Evolutionary conservation across 2,797 vertebrate genomes (phyloP).

Genomic region (Platyrinchus mystaceus): DNA sequence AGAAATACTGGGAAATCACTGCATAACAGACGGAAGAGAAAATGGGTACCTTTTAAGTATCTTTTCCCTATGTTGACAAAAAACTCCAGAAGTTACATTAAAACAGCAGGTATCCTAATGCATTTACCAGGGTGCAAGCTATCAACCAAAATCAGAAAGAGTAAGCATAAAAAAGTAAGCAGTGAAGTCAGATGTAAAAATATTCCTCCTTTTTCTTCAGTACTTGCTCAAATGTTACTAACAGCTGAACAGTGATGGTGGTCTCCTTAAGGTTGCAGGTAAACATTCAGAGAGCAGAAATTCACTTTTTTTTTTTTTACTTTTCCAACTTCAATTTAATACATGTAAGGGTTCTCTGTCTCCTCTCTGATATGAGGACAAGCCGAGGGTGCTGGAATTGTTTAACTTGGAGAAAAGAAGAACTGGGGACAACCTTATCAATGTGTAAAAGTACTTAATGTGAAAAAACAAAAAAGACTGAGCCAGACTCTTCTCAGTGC

Average conservation of each 20-base stretch:
- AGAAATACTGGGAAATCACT: neutral
- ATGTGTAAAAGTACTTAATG: neutral
- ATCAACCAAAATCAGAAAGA: neutral
- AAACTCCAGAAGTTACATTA: neutral
- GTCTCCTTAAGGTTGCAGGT: neutral
- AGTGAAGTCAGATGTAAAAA: neutral
- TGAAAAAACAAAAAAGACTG: neutral
- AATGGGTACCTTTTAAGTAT: neutral
- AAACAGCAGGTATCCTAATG: neutral
- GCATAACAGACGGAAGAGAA: neutral
- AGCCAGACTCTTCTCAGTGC: neutral
- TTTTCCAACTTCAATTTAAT: neutral
- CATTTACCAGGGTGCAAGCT: neutral
- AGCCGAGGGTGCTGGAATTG: neutral
- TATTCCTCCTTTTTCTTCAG: neutral
- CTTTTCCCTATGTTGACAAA: neutral
- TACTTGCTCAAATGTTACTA: neutral
- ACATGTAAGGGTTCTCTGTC: neutral
- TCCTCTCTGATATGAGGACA: neutral
- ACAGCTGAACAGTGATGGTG: neutral
- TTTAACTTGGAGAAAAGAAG: neutral
- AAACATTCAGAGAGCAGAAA: neutral
- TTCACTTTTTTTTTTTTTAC: fast-evolving
- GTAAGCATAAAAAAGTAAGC: neutral
- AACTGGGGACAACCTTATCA: neutral